phyloP scores from a whole-genome alignment of 2,113 vertebrate genomes.

The Heterotilapia buettikoferi region DNA sequence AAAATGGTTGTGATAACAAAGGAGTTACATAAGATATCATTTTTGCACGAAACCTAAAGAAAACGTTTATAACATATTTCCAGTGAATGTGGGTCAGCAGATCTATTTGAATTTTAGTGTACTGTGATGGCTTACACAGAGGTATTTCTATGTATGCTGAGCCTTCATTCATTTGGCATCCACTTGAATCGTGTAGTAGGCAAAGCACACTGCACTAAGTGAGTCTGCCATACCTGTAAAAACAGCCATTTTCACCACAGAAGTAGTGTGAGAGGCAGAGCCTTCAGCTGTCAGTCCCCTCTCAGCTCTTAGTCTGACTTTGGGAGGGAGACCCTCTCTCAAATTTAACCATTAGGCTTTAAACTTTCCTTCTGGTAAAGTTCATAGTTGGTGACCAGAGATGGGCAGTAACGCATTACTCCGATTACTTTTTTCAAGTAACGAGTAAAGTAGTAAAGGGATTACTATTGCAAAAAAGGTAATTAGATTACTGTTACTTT shows the following conservation, averaged over 20 bases:
- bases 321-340: neutral
- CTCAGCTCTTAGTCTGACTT: neutral
- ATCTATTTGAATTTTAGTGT: neutral
- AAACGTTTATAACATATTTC: neutral
- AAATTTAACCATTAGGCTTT: neutral
- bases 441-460: neutral
- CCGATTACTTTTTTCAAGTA: neutral
- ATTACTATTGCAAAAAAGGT: neutral
- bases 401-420: neutral
- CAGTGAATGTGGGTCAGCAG: neutral
- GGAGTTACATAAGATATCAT: neutral
- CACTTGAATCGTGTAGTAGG: neutral
- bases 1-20: rapidly evolving
- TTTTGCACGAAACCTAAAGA: neutral
- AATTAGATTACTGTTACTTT: neutral
- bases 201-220: rapidly evolving
- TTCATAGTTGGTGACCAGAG: neutral
- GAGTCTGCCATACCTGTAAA: neutral
- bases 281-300: neutral
- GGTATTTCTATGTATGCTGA: neutral
- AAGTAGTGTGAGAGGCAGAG: neutral
- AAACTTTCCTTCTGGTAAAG: neutral
- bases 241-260: neutral
- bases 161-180: neutral
- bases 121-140: neutral